Conservation (phyloP, 2,113 vertebrate species). For the Mesoclemmys tuberculata region DNA sequence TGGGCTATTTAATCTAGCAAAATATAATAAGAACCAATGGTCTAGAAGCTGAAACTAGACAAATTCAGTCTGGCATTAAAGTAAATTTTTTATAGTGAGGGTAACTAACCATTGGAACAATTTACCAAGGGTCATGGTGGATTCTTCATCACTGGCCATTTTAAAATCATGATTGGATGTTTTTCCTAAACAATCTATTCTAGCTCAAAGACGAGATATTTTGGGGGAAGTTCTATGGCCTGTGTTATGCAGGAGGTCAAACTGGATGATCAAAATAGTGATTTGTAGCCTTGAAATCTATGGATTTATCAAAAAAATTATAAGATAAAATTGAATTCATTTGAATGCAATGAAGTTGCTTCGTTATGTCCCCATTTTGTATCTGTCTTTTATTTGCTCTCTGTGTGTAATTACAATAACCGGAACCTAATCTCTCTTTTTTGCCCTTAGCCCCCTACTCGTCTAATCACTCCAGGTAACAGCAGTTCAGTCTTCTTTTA, state of each 20-base stretch:
- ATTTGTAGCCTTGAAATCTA: not conserved
- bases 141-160: not conserved
- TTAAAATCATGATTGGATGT: not conserved
- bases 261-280: not conserved
- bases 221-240: not conserved
- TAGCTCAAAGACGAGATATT: not conserved
- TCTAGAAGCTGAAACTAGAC: not conserved
- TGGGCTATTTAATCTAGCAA: no score
- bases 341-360: not conserved
- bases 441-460: not conserved
- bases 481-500: not conserved
- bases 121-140: fast-evolving
- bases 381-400: not conserved
- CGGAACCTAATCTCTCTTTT: not conserved
- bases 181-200: not conserved
- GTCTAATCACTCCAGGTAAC: not conserved
- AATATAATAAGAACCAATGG: no score
- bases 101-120: not conserved
- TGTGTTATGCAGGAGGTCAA: not conserved
- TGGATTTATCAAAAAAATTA: not conserved
- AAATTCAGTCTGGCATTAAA: not conserved
- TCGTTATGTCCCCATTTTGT: not conserved
- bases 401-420: not conserved
- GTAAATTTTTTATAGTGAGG: not conserved
- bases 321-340: not conserved